These are phyloP conservation scores for Agrypnia vestita DNA, from an alignment of 1,140 invertebrate species.

Conservation along the genomic window DNA sequence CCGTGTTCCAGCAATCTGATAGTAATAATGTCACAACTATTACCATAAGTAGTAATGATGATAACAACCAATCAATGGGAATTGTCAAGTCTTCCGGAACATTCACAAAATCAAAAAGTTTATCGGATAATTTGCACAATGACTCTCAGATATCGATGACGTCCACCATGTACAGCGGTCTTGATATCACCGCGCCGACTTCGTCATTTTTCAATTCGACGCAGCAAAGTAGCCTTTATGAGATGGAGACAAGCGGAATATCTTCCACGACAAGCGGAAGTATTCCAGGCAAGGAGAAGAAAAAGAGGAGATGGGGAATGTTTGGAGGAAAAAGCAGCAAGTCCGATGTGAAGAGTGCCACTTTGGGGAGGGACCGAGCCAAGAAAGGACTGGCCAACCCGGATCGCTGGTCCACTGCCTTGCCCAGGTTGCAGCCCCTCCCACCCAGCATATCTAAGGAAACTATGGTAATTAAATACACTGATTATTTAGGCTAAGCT, in stretches of 20 bases:
- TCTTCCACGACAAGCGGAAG: constrained; percentile 63
- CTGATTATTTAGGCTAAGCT: constrained; percentile 49
- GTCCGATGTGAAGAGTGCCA: constrained; percentile 76
- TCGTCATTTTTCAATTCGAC: constrained; percentile 66
- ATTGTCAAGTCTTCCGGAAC: constrained; percentile 46
- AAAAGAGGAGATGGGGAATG: constrained; percentile 77
- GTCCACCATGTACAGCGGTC: constrained; percentile 57
- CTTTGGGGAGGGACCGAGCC: constrained; percentile 75
- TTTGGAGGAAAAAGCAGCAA: constrained; percentile 75
- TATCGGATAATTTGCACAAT: constrained; percentile 53
- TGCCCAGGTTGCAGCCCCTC: constrained; percentile 78
- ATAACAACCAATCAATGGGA: constrained; percentile 54
- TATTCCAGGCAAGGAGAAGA: constrained; percentile 73
- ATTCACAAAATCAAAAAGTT: constrained; percentile 46
- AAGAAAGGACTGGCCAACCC: constrained; percentile 71
- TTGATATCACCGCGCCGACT: constrained; percentile 64
- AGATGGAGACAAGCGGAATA: constrained; percentile 58
- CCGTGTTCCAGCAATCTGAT: constrained; percentile 54
- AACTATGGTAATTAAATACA: constrained; percentile 83
- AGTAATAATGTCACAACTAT: constrained; percentile 70
- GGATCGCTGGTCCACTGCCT: constrained; percentile 79
- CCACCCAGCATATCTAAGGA: constrained; percentile 83
- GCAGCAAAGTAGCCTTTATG: constrained; percentile 62
- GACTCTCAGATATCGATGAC: constrained; percentile 61
- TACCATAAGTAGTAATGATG: constrained; percentile 63